Evolutionary conservation across 2,888 invertebrate genomes (phyloP).

Genomic region (Ectropis crepuscularia): DNA sequence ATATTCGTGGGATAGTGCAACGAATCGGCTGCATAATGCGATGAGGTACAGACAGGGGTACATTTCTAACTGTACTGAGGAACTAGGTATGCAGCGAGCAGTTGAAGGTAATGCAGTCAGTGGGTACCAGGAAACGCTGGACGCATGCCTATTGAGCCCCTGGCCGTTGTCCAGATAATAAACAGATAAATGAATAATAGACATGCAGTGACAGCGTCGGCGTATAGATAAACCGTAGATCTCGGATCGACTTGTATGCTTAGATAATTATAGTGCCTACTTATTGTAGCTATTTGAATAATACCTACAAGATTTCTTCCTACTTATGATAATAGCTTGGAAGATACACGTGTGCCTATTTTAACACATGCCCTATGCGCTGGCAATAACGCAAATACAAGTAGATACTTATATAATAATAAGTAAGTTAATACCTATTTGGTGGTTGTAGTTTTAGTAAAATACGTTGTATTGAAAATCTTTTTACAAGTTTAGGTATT

Average conservation of each 20-base stretch:
- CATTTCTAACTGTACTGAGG: slow-evolving; percentile 53
- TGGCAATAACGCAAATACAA: slow-evolving; percentile 15
- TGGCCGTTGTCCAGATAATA: slow-evolving; percentile 68
- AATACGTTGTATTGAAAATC: too few relatives aligned
- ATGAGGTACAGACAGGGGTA: slow-evolving; percentile 42
- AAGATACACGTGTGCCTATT: slow-evolving; percentile 9
- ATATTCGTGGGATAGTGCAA: slow-evolving; percentile 53
- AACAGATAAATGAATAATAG: slow-evolving; percentile 29
- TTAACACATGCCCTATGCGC: slow-evolving; percentile 12
- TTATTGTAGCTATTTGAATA: slow-evolving; percentile 6
- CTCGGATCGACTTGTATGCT: slow-evolving; percentile 19
- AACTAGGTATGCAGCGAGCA: slow-evolving; percentile 60
- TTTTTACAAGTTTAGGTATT: too few relatives aligned
- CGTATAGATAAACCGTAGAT: slow-evolving; percentile 15
- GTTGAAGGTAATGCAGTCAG: slow-evolving; percentile 63
- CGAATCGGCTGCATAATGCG: slow-evolving; percentile 42
- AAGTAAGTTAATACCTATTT: too few relatives aligned
- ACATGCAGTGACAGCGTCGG: slow-evolving; percentile 28
- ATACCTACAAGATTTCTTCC: slow-evolving; percentile 19
- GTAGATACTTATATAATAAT: neutral
- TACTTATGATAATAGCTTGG: slow-evolving; percentile 24
- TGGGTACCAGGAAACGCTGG: slow-evolving; percentile 75
- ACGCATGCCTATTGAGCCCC: slow-evolving; percentile 64
- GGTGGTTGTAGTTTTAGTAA: too few relatives aligned
- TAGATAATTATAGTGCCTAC: neutral